Conservation (phyloP, 2,797 vertebrate genomes). For the Botia almorhae region DNA sequence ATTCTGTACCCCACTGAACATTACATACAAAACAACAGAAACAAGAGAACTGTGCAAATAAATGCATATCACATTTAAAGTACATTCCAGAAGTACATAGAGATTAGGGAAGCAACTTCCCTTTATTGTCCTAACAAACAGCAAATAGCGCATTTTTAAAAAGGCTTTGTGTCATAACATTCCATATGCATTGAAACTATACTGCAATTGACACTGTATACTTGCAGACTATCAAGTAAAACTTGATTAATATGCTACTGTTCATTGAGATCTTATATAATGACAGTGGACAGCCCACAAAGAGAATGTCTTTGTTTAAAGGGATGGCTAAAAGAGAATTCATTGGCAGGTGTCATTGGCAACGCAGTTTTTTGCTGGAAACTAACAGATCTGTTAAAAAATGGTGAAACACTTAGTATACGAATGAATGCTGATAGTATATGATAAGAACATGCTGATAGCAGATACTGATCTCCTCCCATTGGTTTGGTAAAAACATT, state of each 20-base stretch:
- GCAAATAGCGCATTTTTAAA: background rate
- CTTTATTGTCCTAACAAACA: background rate
- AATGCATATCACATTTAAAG: background rate
- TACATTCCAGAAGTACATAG: background rate
- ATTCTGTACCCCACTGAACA: too few relatives aligned
- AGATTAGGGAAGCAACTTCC: background rate
- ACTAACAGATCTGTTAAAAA: constrained; percentile 20
- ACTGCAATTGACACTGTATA: background rate
- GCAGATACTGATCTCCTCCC: background rate
- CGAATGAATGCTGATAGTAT: too few relatives aligned
- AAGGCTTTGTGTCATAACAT: constrained; percentile 1
- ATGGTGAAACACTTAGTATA: background rate
- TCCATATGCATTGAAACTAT: background rate
- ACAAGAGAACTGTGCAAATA: background rate
- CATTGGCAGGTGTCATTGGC: background rate
- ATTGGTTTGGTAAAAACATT: background rate
- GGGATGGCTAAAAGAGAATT: background rate
- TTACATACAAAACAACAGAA: too few relatives aligned
- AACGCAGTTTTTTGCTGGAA: background rate
- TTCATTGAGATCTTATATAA: background rate
- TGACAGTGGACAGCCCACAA: background rate
- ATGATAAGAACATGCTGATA: background rate
- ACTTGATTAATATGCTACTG: constrained; percentile 5
- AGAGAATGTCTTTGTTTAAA: background rate
- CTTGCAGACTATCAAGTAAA: background rate